Conservation (phyloP, 2,888 invertebrate species). For the Peribatodes rhomboidaria region DNA sequence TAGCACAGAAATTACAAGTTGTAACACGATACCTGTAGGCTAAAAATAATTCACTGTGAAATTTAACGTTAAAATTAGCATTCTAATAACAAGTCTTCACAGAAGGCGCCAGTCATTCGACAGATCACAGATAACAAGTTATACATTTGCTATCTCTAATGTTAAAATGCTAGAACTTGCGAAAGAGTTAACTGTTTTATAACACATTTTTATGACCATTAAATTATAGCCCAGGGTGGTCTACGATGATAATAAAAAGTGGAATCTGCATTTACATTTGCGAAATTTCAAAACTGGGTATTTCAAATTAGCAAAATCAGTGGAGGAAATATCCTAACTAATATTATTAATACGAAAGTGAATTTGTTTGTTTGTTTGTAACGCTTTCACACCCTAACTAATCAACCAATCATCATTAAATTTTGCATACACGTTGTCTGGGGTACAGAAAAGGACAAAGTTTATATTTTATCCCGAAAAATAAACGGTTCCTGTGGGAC, state of each 20-base stretch:
- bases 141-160: neutral
- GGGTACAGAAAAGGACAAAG: no score
- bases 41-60: conserved; percentile 20
- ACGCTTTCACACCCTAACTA: no score
- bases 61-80: conserved; percentile 39
- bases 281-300: neutral
- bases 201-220: conserved; percentile 21
- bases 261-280: neutral
- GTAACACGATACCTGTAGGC: conserved; percentile 30
- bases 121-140: conserved; percentile 32
- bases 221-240: conserved; percentile 24
- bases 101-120: conserved; percentile 41
- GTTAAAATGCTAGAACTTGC: conserved; percentile 16
- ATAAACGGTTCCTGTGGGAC: no score
- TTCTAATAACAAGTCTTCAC: conserved; percentile 39
- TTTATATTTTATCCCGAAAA: no score
- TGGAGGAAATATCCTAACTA: neutral
- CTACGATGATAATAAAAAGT: conserved; percentile 1
- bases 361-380: no score
- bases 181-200: conserved; percentile 27
- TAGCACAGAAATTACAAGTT: conserved; percentile 17
- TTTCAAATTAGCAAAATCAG: neutral
- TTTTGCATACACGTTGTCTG: no score
- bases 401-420: no score
- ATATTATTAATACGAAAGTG: no score